Evolutionary conservation across 1,140 invertebrate species (phyloP).

Genomic region (Scylla paramamosain): DNA sequence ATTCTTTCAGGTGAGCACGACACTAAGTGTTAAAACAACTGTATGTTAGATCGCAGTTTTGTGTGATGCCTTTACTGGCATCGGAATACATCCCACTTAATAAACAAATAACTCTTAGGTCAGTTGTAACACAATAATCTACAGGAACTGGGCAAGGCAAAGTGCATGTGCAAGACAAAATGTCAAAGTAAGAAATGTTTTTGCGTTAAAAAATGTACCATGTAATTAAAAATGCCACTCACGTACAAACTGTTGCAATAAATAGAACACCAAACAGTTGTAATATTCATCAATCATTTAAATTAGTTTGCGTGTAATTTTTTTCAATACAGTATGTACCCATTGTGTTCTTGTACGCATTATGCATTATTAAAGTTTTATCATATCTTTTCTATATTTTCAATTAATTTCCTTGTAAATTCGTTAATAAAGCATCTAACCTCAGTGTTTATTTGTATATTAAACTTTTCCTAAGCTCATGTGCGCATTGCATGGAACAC

Average conservation of each 20-base stretch:
- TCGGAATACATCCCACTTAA: background rate
- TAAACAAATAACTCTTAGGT: conserved; percentile 9
- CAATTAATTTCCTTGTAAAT: background rate
- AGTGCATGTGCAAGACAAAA: conserved; percentile 7
- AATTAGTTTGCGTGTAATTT: background rate
- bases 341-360: background rate
- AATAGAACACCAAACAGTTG: background rate
- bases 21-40: conserved; percentile 23
- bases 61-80: conserved; percentile 23
- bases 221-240: conserved; percentile 31
- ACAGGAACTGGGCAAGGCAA: conserved; percentile 27
- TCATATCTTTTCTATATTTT: conserved; percentile 19
- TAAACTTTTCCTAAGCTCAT: conserved; percentile 34
- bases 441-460: background rate
- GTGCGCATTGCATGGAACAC: conserved; percentile 6
- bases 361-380: background rate
- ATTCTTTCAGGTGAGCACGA: background rate
- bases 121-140: conserved; percentile 6
- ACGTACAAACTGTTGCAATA: conserved; percentile 16
- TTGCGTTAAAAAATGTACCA: conserved; percentile 27
- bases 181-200: conserved; percentile 27
- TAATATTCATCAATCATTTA: background rate
- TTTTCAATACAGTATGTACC: background rate
- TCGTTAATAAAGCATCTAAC: background rate
- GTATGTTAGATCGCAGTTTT: conserved; percentile 15